A percentile compares a stretch with the other conserved stretches of the same genome.
Evolutionary conservation across 53 echinoderm and acorn worm genomes (phyloP).

Genomic region (Stichopus horrens): DNA sequence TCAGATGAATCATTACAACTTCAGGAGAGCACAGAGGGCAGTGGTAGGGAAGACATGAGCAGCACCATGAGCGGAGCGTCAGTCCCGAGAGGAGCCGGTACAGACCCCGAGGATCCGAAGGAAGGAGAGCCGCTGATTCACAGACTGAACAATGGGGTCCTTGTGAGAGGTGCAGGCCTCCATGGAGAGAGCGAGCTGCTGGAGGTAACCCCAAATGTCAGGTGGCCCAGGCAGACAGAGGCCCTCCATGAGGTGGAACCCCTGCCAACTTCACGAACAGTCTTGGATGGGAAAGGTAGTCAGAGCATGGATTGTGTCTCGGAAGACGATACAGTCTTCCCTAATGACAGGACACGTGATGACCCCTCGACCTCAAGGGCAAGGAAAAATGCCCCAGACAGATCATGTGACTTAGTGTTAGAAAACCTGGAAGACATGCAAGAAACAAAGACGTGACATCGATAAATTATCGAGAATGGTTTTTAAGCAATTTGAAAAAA

Average conservation of each 20-base stretch:
- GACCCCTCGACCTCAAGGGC: background rate
- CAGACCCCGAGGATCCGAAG: slow-evolving; percentile 53
- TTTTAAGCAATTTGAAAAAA: background rate
- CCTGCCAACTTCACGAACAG: background rate
- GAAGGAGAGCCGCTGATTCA: slow-evolving; percentile 29
- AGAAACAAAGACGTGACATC: slow-evolving; percentile 21
- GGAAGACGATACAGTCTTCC: background rate
- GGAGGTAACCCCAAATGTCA: background rate
- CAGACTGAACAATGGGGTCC: slow-evolving; percentile 27
- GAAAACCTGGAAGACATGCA: background rate
- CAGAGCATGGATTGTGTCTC: background rate
- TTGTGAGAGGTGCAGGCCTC: background rate
- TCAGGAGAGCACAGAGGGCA: slow-evolving; percentile 58
- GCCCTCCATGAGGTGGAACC: slow-evolving; percentile 7
- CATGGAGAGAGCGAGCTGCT: background rate
- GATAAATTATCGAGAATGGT: no score
- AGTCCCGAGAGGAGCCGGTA: slow-evolving; percentile 67
- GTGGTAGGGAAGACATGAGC: slow-evolving; percentile 45
- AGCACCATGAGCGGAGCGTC: slow-evolving; percentile 65
- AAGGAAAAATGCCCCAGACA: background rate
- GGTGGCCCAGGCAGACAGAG: background rate
- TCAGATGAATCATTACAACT: slow-evolving; percentile 74
- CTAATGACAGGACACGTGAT: background rate
- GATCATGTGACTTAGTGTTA: background rate
- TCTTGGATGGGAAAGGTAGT: background rate